phyloP scores from a whole-genome alignment of 2,888 invertebrate species.

The Apodemia mormo region DNA sequence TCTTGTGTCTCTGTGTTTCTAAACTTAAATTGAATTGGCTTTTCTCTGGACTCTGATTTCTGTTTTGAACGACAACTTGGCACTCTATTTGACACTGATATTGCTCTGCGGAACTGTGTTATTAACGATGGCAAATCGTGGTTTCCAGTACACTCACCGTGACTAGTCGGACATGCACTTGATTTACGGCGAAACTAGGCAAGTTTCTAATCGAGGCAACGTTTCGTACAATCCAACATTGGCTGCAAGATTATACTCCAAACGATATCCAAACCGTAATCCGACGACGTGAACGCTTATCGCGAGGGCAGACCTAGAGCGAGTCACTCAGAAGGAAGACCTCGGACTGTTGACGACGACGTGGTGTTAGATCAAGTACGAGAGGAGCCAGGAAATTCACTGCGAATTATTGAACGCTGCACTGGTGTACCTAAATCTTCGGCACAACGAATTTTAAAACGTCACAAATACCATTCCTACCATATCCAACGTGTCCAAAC shows the following conservation, averaged over 20 bases:
- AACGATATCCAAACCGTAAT: neutral
- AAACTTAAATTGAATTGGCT: neutral
- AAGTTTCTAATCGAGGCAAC: slow-evolving; percentile 3
- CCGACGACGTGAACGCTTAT: neutral
- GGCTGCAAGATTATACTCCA: slow-evolving; percentile 1
- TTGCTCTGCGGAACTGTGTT: neutral
- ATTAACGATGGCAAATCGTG: neutral
- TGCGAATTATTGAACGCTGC: too few species aligned
- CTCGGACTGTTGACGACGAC: too few species aligned
- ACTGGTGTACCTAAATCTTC: too few species aligned
- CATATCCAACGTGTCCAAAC: too few species aligned
- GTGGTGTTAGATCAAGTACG: too few species aligned
- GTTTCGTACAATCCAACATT: neutral
- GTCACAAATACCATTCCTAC: too few species aligned
- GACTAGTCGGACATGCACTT: slow-evolving; percentile 8
- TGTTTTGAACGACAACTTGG: slow-evolving; percentile 9
- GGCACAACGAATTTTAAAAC: too few species aligned
- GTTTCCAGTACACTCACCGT: neutral
- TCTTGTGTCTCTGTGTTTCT: too few species aligned
- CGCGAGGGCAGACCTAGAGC: too few species aligned
- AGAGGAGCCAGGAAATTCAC: too few species aligned
- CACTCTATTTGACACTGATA: neutral
- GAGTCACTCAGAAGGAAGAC: too few species aligned
- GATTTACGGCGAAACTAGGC: slow-evolving; percentile 10
- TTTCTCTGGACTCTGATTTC: slow-evolving; percentile 2